phyloP scores from a whole-genome alignment of 2,888 invertebrate species.

The Hydrotaea cyrtoneurina region DNA sequence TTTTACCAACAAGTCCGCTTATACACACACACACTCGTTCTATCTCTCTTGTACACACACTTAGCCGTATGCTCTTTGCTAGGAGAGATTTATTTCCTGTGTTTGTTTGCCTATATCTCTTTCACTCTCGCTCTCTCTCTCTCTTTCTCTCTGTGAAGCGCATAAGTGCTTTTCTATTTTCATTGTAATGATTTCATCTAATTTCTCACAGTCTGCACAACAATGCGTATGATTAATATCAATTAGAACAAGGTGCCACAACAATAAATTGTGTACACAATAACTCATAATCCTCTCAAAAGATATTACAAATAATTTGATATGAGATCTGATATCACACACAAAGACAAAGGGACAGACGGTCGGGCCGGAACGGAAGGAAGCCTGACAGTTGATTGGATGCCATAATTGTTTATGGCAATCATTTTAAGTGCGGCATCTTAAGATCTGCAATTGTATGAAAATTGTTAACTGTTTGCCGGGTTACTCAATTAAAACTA shows the following conservation, averaged over 20 bases:
- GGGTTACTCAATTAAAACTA: neutral
- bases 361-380: too few relatives aligned
- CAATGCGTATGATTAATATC: slow-evolving; percentile 38
- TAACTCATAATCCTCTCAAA: slow-evolving; percentile 24
- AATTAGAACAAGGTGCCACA: slow-evolving; percentile 4
- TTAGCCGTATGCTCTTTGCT: neutral
- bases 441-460: neutral
- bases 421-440: slow-evolving; percentile 1
- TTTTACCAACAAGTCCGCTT: neutral
- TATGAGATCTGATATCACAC: neutral
- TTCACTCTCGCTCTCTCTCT: neutral
- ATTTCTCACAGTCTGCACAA: neutral
- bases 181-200: too few relatives aligned
- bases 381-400: neutral
- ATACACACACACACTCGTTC: neutral
- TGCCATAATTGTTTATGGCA: slow-evolving; percentile 3
- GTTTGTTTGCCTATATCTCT: neutral
- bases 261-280: neutral
- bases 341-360: neutral
- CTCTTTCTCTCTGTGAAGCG: neutral
- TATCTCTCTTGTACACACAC: neutral
- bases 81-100: neutral
- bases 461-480: neutral
- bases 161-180: too few relatives aligned
- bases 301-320: slow-evolving; percentile 16